Conservation (phyloP, 2,797 vertebrate species). For the Garrulus glandarius region DNA sequence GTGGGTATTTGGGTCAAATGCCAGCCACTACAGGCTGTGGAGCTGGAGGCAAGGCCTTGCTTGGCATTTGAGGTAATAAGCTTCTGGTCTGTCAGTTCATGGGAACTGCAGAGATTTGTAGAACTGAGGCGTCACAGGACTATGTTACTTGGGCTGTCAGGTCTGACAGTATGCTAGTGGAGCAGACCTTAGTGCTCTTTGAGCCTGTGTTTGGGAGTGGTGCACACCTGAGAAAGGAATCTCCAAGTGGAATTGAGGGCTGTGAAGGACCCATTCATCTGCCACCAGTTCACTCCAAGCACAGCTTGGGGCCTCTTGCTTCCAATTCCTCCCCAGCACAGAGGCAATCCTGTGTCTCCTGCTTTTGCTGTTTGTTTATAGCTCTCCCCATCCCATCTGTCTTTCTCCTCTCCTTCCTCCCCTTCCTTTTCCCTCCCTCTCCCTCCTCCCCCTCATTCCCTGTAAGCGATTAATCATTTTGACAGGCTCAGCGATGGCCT, state of each 20-base stretch:
- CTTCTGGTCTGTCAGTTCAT: neutral
- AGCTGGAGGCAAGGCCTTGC: neutral
- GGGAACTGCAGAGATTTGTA: neutral
- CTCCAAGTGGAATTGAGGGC: neutral
- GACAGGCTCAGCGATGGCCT: conserved; percentile 72
- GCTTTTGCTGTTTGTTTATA: conserved; percentile 70
- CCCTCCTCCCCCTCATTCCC: conserved; percentile 64
- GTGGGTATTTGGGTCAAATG: neutral
- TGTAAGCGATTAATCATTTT: conserved; percentile 76
- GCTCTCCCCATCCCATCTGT: conserved; percentile 58
- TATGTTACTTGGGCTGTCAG: neutral
- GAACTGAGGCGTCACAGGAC: neutral
- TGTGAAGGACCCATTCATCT: neutral
- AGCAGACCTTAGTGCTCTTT: neutral
- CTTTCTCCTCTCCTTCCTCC: conserved; percentile 47
- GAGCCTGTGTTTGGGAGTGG: neutral
- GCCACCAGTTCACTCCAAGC: neutral
- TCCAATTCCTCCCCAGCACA: neutral
- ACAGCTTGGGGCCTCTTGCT: neutral
- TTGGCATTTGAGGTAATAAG: neutral
- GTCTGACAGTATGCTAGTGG: neutral
- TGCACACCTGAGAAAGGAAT: neutral
- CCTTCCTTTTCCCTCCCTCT: conserved; percentile 43
- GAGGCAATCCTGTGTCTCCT: conserved; percentile 15
- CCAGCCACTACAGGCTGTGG: neutral